Evolutionary conservation across 2,888 invertebrate genomes (phyloP).

Genomic region (Limulus polyphemus): DNA sequence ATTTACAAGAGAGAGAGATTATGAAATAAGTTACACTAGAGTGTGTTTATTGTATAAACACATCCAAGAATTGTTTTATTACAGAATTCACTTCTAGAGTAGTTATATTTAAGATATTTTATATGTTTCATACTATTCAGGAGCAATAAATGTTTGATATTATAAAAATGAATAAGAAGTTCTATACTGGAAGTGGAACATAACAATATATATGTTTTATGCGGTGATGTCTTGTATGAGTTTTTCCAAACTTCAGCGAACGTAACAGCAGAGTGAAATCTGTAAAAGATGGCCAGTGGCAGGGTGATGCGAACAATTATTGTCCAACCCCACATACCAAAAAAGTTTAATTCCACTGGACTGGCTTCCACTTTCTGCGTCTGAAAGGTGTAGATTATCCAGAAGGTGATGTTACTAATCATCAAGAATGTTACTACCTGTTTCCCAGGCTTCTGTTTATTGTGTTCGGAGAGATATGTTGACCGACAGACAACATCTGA

Average conservation of each 20-base stretch:
- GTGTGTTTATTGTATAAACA: too few relatives aligned
- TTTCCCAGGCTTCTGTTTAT: conserved; percentile 84
- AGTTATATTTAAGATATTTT: too few relatives aligned
- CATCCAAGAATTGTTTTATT: too few relatives aligned
- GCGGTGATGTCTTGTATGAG: conserved; percentile 26
- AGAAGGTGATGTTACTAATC: conserved; percentile 91
- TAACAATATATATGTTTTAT: not conserved
- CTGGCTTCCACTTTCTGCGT: conserved; percentile 85
- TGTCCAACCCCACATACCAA: conserved; percentile 85
- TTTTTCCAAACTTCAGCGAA: conserved; percentile 93
- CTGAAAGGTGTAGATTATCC: conserved; percentile 90
- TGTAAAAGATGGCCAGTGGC: conserved; percentile 90
- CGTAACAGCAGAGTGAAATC: conserved; percentile 88
- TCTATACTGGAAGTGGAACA: too few relatives aligned
- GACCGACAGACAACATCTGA: conserved; percentile 74
- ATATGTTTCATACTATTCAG: too few relatives aligned
- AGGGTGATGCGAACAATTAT: conserved; percentile 82
- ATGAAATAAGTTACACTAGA: too few relatives aligned
- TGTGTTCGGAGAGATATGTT: conserved; percentile 80
- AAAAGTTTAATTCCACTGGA: conserved; percentile 68
- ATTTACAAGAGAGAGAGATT: too few relatives aligned
- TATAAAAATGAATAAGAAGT: too few relatives aligned
- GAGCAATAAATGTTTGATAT: too few relatives aligned
- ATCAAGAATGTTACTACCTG: conserved; percentile 90
- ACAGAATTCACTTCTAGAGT: too few relatives aligned